Evolutionary conservation across 2,797 vertebrate genomes (phyloP).

Genomic region (Cyprinella venusta): DNA sequence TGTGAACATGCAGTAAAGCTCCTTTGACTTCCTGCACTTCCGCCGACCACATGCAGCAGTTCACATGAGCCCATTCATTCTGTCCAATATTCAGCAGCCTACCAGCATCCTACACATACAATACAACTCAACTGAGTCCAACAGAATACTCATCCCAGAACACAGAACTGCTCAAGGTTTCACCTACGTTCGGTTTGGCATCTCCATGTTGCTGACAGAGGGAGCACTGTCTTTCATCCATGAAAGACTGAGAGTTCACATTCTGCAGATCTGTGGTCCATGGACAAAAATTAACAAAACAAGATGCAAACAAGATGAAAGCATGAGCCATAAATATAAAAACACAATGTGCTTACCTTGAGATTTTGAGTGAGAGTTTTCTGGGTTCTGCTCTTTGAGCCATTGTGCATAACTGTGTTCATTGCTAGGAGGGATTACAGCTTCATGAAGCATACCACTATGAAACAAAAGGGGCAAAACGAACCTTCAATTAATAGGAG

Average conservation of each 20-base stretch:
- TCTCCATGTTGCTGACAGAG: slow-evolving; percentile 88
- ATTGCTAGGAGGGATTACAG: slow-evolving; percentile 85
- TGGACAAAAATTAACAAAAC: slow-evolving; percentile 4
- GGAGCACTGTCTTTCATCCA: slow-evolving; percentile 85
- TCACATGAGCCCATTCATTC: slow-evolving; percentile 94
- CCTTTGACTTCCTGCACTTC: slow-evolving; percentile 91
- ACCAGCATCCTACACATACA: slow-evolving; percentile 81
- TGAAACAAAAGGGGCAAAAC: slow-evolving; percentile 21
- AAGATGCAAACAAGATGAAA: background rate
- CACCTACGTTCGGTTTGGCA: slow-evolving; percentile 82
- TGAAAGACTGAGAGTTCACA: slow-evolving; percentile 9
- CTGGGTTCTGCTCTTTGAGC: slow-evolving; percentile 69
- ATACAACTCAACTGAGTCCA: background rate
- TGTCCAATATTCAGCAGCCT: slow-evolving; percentile 90
- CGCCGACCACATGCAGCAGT: slow-evolving; percentile 94
- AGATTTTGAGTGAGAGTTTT: slow-evolving; percentile 50
- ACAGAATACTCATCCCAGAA: background rate
- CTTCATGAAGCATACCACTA: slow-evolving; percentile 87
- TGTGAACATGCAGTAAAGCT: slow-evolving; percentile 89
- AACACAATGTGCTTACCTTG: slow-evolving; percentile 63
- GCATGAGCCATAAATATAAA: background rate
- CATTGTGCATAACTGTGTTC: slow-evolving; percentile 93
- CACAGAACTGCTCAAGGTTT: background rate
- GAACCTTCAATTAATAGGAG: background rate
- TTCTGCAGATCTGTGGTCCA: slow-evolving; percentile 39